Evolutionary conservation across 2,113 vertebrate genomes (phyloP).

Genomic region (Cettia cetti): DNA sequence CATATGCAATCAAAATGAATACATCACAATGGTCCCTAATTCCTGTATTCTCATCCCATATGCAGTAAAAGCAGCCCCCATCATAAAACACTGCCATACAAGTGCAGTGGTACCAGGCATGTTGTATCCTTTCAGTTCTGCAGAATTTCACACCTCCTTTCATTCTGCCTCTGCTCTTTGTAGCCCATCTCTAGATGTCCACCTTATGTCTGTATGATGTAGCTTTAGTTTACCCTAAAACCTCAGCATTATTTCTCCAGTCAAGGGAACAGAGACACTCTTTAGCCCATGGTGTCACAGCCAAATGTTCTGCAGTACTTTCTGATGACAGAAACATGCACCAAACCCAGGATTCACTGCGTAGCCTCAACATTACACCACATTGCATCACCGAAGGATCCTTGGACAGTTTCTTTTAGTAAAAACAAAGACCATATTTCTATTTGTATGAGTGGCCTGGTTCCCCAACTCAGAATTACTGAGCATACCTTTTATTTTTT

Average conservation of each 20-base stretch:
- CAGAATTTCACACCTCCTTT: not conserved
- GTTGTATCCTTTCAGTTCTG: not conserved
- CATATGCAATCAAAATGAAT: not conserved
- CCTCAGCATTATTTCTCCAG: not conserved
- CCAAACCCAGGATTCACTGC: not conserved
- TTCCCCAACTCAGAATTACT: not conserved
- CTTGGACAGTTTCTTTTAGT: not conserved
- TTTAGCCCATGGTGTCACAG: not conserved
- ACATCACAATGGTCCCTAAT: not conserved
- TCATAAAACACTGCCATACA: not conserved
- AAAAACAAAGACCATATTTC: not conserved
- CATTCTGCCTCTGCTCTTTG: not conserved
- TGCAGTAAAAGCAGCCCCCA: not conserved
- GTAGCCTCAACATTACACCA: not conserved
- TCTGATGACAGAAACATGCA: not conserved
- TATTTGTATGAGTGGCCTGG: not conserved
- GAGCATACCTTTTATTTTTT: not conserved
- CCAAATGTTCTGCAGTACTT: not conserved
- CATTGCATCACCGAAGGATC: not conserved
- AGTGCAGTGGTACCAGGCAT: not conserved
- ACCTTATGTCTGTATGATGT: not conserved
- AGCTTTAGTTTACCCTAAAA: not conserved
- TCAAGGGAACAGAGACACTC: not conserved
- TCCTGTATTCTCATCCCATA: not conserved
- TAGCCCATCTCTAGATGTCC: not conserved